Conservation (phyloP, 2,797 vertebrate genomes). For the Salmo trutta region DNA sequence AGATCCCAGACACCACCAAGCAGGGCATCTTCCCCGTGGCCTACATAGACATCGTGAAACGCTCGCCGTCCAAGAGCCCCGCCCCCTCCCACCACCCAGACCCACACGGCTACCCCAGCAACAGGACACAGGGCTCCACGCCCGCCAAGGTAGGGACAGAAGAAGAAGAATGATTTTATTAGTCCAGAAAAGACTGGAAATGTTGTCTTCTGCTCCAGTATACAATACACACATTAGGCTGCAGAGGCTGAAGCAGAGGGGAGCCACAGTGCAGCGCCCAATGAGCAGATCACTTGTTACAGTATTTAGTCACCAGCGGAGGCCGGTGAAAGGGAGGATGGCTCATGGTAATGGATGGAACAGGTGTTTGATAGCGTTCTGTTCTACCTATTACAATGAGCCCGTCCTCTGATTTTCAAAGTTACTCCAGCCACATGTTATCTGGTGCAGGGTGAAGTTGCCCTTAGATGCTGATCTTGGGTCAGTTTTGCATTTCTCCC, state of each 20-base stretch:
- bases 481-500: background rate
- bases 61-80: constrained; percentile 81
- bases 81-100: constrained; percentile 76
- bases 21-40: constrained; percentile 98
- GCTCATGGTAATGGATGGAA: background rate
- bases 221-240: too few species aligned
- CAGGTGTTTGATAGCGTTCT: background rate
- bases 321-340: background rate
- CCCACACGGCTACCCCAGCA: constrained; percentile 81
- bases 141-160: constrained; percentile 81
- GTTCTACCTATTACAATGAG: background rate
- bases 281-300: background rate
- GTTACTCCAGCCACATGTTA: background rate
- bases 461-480: background rate
- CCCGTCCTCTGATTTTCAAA: background rate
- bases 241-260: background rate
- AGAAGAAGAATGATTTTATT: background rate
- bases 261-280: background rate
- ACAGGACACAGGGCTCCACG: constrained; percentile 81
- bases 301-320: background rate
- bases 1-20: constrained; percentile 89
- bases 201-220: too few species aligned
- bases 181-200: too few species aligned
- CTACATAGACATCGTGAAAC: constrained; percentile 91
- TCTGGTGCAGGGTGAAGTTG: background rate